A percentile compares a stretch with the other conserved stretches of the same genome.
Conservation (phyloP, 2,113 vertebrate genomes). For the Platichthys flesus region DNA sequence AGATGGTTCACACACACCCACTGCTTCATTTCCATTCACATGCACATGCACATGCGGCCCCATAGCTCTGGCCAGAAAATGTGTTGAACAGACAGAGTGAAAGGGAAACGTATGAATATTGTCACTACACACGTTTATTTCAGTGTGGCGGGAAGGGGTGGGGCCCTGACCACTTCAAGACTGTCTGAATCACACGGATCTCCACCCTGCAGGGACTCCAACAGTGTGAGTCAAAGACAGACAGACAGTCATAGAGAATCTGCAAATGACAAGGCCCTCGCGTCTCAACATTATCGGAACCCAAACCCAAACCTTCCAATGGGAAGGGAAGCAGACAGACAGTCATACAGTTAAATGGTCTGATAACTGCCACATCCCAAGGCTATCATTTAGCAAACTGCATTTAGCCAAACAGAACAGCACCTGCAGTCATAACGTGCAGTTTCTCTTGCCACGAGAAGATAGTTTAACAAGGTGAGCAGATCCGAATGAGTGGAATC, state of each 20-base stretch:
- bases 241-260: slow-evolving; percentile 58
- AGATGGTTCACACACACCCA: slow-evolving; percentile 74
- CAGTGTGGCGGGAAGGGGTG: slow-evolving; percentile 3
- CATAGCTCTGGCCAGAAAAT: slow-evolving; percentile 27
- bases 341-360: slow-evolving; percentile 56
- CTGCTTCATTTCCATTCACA: slow-evolving; percentile 56
- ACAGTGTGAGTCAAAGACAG: slow-evolving; percentile 54
- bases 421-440: slow-evolving; percentile 33
- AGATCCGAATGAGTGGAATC: not conserved
- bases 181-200: slow-evolving; percentile 47
- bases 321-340: slow-evolving; percentile 60
- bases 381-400: slow-evolving; percentile 44
- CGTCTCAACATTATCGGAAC: slow-evolving; percentile 18
- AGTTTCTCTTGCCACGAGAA: slow-evolving; percentile 34
- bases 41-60: slow-evolving; percentile 3
- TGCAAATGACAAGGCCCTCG: slow-evolving; percentile 43
- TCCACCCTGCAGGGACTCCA: slow-evolving; percentile 48
- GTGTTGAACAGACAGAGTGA: slow-evolving; percentile 17
- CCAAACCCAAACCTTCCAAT: slow-evolving; percentile 49
- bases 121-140: slow-evolving; percentile 13
- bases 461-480: not conserved
- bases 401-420: slow-evolving; percentile 31
- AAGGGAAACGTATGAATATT: slow-evolving; percentile 2
- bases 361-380: slow-evolving; percentile 43
- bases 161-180: no score